Conservation (phyloP, 1,140 invertebrate species). For the Pseudomyrmex flavicornis region DNA sequence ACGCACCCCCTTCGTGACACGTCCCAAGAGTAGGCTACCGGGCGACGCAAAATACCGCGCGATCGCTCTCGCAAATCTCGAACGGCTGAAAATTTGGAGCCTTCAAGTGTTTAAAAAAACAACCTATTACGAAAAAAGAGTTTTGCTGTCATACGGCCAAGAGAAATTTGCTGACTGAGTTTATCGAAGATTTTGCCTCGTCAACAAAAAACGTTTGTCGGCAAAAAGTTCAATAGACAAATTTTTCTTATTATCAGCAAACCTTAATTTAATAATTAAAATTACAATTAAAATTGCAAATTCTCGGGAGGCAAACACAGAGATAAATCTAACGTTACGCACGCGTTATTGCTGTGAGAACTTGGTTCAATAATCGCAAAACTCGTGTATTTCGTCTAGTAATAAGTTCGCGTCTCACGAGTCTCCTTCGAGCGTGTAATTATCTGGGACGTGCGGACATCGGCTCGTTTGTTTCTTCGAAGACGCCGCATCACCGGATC, state of each 20-base stretch:
- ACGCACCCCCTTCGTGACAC: constrained; percentile 59
- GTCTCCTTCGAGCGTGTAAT: constrained; percentile 15
- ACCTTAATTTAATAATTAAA: too few relatives aligned
- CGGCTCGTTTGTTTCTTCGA: constrained; percentile 8
- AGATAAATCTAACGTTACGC: neutral
- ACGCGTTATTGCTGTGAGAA: neutral
- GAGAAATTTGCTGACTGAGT: too few relatives aligned
- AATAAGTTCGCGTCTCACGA: neutral
- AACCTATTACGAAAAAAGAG: too few relatives aligned
- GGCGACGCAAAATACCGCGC: constrained; percentile 53
- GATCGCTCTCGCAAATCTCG: neutral
- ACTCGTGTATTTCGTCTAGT: neutral
- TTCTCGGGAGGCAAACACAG: neutral
- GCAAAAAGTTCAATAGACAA: too few relatives aligned
- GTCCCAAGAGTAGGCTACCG: constrained; percentile 64
- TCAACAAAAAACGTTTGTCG: too few relatives aligned
- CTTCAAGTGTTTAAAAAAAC: too few relatives aligned
- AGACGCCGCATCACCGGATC: constrained; percentile 22
- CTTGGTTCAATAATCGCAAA: neutral
- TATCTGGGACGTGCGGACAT: constrained; percentile 5
- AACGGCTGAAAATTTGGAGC: too few relatives aligned
- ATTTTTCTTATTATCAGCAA: too few relatives aligned
- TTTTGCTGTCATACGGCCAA: too few relatives aligned
- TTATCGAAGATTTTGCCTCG: too few relatives aligned
- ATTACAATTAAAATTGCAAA: neutral